A percentile compares a stretch with the other conserved stretches of the same genome.
Conservation (phyloP, 2,888 invertebrate species). For the Silvanus unidentatus region DNA sequence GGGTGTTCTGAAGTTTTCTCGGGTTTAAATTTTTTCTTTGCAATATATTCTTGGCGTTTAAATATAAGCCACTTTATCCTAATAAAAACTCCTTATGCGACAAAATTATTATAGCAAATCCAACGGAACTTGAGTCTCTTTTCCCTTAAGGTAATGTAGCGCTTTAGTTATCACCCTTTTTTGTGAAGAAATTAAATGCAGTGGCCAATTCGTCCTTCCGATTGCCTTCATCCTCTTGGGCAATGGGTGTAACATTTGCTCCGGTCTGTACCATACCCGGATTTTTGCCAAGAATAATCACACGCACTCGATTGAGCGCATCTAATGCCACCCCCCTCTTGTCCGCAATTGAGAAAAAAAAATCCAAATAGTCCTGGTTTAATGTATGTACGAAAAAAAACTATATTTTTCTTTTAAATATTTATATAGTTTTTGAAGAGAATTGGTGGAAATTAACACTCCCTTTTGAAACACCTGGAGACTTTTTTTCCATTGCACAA, state of each 20-base stretch:
- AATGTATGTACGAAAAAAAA: slow-evolving; percentile 20
- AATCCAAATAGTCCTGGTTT: slow-evolving; percentile 22
- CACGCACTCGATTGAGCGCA: slow-evolving; percentile 17
- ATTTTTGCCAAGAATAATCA: slow-evolving; percentile 22
- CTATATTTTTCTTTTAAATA: slow-evolving; percentile 11
- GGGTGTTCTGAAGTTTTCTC: too few relatives aligned
- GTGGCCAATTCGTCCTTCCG: too few relatives aligned
- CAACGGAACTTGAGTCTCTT: too few relatives aligned
- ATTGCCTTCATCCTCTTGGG: too few relatives aligned
- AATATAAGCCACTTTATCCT: too few relatives aligned
- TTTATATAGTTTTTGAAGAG: slow-evolving; percentile 12
- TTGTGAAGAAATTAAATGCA: too few relatives aligned
- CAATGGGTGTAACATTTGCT: neutral
- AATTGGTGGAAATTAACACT: slow-evolving; percentile 4
- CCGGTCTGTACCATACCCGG: slow-evolving; percentile 7
- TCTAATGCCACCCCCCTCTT: slow-evolving; percentile 17
- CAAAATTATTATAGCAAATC: too few relatives aligned
- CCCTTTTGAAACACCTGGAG: slow-evolving; percentile 12
- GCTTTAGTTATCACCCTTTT: too few relatives aligned
- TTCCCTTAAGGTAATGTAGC: too few relatives aligned
- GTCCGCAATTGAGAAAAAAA: slow-evolving; percentile 9
- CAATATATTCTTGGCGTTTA: too few relatives aligned
- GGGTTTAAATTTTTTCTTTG: too few relatives aligned
- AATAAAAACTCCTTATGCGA: too few relatives aligned
- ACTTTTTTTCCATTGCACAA: slow-evolving; percentile 8